A percentile compares a stretch with the other conserved stretches of the same genome.
Evolutionary conservation across 2,888 invertebrate genomes (phyloP).

Genomic region (Drosophila anceps): DNA sequence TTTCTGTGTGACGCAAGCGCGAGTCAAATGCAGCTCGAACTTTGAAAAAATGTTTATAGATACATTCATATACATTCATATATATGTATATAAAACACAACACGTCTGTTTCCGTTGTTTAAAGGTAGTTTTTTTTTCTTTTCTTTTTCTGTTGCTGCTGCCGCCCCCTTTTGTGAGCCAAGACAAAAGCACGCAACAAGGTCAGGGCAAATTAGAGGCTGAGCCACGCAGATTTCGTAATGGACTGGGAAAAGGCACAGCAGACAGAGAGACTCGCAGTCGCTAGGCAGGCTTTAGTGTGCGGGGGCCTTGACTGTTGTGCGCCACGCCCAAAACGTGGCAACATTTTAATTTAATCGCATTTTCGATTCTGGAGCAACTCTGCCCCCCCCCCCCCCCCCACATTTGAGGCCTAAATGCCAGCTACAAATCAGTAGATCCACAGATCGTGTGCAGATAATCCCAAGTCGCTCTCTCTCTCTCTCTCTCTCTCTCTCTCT

Average conservation of each 20-base stretch:
- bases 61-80: no score
- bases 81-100: conserved; percentile 15
- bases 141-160: conserved; percentile 11
- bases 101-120: conserved; percentile 31
- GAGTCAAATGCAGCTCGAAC: conserved; percentile 65
- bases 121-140: neutral
- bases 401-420: conserved; percentile 50
- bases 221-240: conserved; percentile 66
- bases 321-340: conserved; percentile 56
- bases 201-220: conserved; percentile 61
- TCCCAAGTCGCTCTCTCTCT: conserved; percentile 21
- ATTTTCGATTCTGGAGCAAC: conserved; percentile 58
- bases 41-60: conserved; percentile 27
- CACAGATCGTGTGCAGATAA: conserved; percentile 72
- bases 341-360: conserved; percentile 62
- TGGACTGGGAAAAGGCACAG: conserved; percentile 43
- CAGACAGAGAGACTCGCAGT: neutral
- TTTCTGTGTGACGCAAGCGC: conserved; percentile 71
- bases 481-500: neutral
- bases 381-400: conserved; percentile 1
- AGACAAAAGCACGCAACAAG: conserved; percentile 72
- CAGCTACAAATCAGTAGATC: conserved; percentile 42
- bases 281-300: neutral
- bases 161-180: conserved; percentile 40
- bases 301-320: conserved; percentile 1